Evolutionary conservation across 2,888 invertebrate genomes (phyloP), one percentile per base, ranked within the genome.

Genomic region (Clanis bilineata): DNA sequence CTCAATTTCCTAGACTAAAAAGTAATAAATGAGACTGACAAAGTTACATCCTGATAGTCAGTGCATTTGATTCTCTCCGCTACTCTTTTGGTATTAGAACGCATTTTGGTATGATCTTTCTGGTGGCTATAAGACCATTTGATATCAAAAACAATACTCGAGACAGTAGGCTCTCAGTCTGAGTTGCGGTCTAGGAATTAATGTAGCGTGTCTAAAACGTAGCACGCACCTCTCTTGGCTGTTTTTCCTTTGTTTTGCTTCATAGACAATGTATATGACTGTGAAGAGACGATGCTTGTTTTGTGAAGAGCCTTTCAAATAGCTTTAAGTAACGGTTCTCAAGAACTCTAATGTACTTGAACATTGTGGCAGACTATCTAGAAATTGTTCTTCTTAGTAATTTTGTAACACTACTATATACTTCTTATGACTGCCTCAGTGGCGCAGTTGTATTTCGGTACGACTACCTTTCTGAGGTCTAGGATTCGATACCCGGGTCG

Each of bases 131-230:
- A 7, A 5, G 54, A 0, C 62, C 1, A 67, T 68, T 56, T 28
- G 47, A 9, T 4, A 41, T 15, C 64, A 38, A 41, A 28, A 0
- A 23, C 28, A 36, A 44, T 66, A 41, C 56, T 57, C 56, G 56
- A 57, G 56, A 57, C 56, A 57, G 56, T 57, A 57, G 56, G 41
- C 51, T 32, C 51, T 51, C 51, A 32, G 51, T 51, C 51, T 51
- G 75, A 72, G 77, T 67, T 72, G 84, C 76, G 85, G 86, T 85
- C 87, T 87, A 86, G 85, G 80, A 86, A 89, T 89, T 88, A 90
- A 89, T 89, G 88, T 84, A 74, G 79, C 84, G 75, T 85, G 82
- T 79, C 85, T 87, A 82, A 88, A 86, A 80, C 85, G 73, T 71
- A 72, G 77, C 86, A 86, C 86, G 86, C 85, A 86, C 79, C 74